Percentiles rank a stretch among this genome's conserved stretches.
These are phyloP conservation scores for Phalacrocorax brasilianus DNA, from an alignment of 2,113 vertebrate genomes.

Conservation along the genomic window DNA sequence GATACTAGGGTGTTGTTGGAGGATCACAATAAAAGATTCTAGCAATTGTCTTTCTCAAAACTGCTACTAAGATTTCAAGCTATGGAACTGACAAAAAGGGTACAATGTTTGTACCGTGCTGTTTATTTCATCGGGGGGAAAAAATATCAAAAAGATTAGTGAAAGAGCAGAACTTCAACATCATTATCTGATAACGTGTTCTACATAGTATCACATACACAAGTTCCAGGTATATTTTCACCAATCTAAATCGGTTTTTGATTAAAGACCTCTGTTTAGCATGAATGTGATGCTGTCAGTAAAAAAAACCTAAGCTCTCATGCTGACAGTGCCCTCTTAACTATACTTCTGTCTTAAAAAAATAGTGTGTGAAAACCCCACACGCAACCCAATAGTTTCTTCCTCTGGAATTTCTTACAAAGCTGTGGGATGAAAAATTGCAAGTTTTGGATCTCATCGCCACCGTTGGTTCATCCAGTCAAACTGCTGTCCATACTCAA, in stretches of 20 bases:
- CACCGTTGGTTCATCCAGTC: rapidly evolving
- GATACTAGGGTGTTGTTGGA: neutral
- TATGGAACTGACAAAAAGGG: neutral
- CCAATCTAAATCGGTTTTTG: neutral
- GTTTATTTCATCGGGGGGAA: neutral
- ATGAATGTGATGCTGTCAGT: neutral
- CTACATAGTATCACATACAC: neutral
- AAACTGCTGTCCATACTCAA: neutral
- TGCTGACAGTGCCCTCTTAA: neutral
- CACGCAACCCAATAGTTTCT: neutral
- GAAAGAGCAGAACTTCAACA: neutral
- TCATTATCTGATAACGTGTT: neutral
- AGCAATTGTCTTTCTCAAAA: neutral
- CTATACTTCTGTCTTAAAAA: neutral
- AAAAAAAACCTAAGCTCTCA: neutral
- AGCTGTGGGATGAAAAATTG: neutral
- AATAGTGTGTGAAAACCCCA: neutral
- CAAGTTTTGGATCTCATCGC: neutral
- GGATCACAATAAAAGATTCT: neutral
- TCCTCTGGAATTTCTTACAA: neutral
- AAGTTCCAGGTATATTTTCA: neutral
- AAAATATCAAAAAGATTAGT: neutral
- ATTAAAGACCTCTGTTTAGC: neutral
- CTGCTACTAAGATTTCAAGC: neutral
- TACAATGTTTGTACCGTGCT: neutral